These are phyloP conservation scores for Urocolius indicus DNA, from an alignment of 2,113 vertebrate species.

Conservation along the genomic window DNA sequence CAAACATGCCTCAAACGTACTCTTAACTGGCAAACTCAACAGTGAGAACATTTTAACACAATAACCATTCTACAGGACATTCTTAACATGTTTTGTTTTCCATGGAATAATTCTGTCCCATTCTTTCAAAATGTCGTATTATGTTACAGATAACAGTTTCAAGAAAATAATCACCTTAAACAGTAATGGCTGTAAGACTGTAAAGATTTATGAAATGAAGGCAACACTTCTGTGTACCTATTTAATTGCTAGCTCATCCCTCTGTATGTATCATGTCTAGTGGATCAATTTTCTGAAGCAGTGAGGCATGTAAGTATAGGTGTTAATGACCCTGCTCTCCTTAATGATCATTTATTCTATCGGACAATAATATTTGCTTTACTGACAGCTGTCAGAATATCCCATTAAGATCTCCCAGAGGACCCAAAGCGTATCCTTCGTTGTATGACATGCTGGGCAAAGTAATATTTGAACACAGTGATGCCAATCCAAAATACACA, in stretches of 20 bases:
- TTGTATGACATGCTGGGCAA: not conserved
- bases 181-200: not conserved
- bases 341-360: not conserved
- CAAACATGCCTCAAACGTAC: not conserved
- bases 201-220: not conserved
- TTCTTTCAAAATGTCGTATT: not conserved
- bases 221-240: fast-evolving
- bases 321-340: not conserved
- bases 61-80: not conserved
- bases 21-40: not conserved
- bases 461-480: not conserved
- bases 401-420: not conserved
- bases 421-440: not conserved
- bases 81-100: not conserved
- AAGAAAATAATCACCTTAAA: not conserved
- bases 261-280: not conserved
- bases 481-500: not conserved
- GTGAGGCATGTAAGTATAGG: not conserved
- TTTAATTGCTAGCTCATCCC: not conserved
- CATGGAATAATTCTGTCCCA: not conserved
- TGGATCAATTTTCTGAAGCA: not conserved
- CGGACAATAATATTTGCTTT: not conserved
- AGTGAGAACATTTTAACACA: not conserved
- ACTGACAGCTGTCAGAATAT: not conserved
- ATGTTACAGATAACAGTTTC: not conserved